Evolutionary conservation across 2,113 vertebrate genomes (phyloP), one percentile per base, ranked within the genome.

Genomic region (Merops nubicus): DNA sequence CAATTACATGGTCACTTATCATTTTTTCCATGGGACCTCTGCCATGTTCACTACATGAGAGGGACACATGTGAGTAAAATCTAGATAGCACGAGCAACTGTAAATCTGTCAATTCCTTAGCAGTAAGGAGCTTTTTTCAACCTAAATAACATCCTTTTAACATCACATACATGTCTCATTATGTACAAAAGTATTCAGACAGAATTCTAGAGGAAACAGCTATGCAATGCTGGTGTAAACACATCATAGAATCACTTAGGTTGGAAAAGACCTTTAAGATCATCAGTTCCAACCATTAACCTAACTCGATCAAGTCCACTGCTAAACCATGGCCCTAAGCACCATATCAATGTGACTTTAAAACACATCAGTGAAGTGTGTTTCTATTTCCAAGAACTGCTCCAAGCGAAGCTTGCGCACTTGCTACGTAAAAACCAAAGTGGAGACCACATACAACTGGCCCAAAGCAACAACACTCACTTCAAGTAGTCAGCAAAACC

Each of bases 31-130:
- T 1, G 4, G 81, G 88, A 68, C 43, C 74, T 72, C 38, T 88
- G 69, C 38, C 74, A 56, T 33, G 4, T 67, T 87, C 85, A 28
- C 43, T 78, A 36, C 65, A 69, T 0, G 0, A 77, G 42, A 70
- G 50, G 21, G 53, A 59, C 68, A 60, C n/a, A n/a, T 59, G 59
- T 67, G 53, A 53, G 56, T 63, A 89, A 79, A 93, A 81, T 53
- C 42, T 74, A 59, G 42, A 70, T 15, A n/a, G 34, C 50, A 86
- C 3, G 23, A 94, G 31, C 51, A 91, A 77, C 69, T 36, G 80
- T 81, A 92, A 92, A 93, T 86, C 89, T 93, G 83, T 93, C 83
- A 92, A 20, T 92, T 96, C 89, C 91, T 84, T 70, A 92, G 56
- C 83, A 78, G 73, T 31, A 28, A 53, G 19, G 13, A 26, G 76